Base-by-base conservation (phyloP, 2,888 invertebrate species). In the Sussaba pulchella region DNA sequence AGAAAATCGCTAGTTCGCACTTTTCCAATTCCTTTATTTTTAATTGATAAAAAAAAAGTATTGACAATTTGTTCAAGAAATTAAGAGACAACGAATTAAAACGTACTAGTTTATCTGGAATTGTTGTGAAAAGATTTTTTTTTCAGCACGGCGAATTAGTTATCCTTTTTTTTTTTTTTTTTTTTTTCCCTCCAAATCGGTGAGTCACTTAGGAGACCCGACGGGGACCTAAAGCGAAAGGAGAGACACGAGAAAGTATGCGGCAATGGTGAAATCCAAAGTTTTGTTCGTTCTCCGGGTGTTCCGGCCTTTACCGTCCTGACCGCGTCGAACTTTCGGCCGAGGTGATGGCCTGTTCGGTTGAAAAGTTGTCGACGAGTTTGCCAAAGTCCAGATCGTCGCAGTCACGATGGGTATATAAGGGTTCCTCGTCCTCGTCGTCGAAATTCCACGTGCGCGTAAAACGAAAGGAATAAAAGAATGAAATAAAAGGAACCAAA, bases 331-430 rank as follows among this genome's bases (percentile, higher is more conserved):
- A 76, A 69, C 61, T 69, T 76, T 54, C 61, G 24, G n/a, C n/a
- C 43, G n/a, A 59, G 50, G 61, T 52, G 19, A 24, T 52, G 66
- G n/a, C n/a, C 61, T 50, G 47, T 47, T 69, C 59, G 52, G 75
- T 76, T 59, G 69, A 76, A 69, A 76, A 76, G 75, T 76, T 75
- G 67, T n/a, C 66, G 75, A 69, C 43, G 61, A 76, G 69, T 76
- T 76, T 69, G 52, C 21, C 52, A 21, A 52, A 61, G 41, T 61
- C 61, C 52, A 63, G 52, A 63, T 73, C 52, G 73, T 31, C 43
- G 41, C 17, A n/a, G 26, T 12, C 54, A 10, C 52, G 19, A 36
- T 10, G 39, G n/a, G 14, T 24, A 12, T 36, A 50, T 59, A 50
- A 41, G 14, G 39, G n/a, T n/a, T n/a, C n/a, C n/a, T 26, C 26